Evolutionary conservation across 2,888 invertebrate genomes (phyloP).

Genomic region (Apamea monoglypha): DNA sequence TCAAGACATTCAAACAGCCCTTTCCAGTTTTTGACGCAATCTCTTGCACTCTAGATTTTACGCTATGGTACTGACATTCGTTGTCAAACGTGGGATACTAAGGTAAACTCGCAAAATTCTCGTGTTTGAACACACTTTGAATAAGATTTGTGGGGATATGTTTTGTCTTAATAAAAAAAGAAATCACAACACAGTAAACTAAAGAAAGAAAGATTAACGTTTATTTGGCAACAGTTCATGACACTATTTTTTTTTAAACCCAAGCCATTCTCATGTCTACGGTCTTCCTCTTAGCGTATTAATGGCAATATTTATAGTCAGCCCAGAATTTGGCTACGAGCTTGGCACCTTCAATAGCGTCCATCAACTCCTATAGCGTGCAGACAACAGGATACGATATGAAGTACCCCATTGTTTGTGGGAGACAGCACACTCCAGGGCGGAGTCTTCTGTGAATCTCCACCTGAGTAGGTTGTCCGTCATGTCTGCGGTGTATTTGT

Average conservation of each 20-base stretch:
- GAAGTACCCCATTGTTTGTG: not conserved
- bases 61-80: slow-evolving; percentile 75
- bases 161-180: not conserved
- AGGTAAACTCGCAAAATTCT: slow-evolving; percentile 20
- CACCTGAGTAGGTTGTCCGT: not conserved
- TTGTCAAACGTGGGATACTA: slow-evolving; percentile 71
- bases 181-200: not conserved
- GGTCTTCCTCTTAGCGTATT: not conserved
- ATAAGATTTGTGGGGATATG: not conserved
- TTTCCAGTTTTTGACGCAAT: slow-evolving; percentile 56
- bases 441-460: too few species aligned
- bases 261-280: not conserved
- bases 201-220: too few species aligned
- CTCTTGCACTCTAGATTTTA: slow-evolving; percentile 52
- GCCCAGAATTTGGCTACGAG: not conserved
- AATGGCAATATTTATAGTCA: not conserved
- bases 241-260: not conserved
- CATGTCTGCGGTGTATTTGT: not conserved
- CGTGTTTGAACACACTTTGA: slow-evolving; percentile 3
- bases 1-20: slow-evolving; percentile 65
- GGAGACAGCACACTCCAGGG: too few species aligned
- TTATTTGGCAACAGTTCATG: not conserved
- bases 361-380: not conserved
- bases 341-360: not conserved
- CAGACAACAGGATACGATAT: too few species aligned